Evolutionary conservation across 2,888 invertebrate genomes (phyloP), one percentile per base, ranked within the genome.

Genomic region (Calliopum simillimum): DNA sequence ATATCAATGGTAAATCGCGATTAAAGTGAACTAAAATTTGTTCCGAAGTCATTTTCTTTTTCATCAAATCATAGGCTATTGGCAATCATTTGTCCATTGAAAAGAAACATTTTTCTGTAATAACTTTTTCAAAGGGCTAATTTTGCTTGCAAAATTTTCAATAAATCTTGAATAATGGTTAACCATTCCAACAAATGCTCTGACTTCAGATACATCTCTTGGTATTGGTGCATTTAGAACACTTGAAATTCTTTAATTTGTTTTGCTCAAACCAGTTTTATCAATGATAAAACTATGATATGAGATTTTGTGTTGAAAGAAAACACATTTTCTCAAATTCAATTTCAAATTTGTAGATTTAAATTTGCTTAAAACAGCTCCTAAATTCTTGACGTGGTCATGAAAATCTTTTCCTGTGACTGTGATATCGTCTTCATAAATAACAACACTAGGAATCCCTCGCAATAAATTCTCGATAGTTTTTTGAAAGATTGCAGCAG

Each of bases 81-180:
- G 64, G 16, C 69, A 82, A 14, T 62, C 16, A 1, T 2, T 16
- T 16, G 13, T 19, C 62, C 44, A 46, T 12, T 65, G 3, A 43
- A 65, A 53, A 12, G 8, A 19, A n/a, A 16, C 41, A 19, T 53
- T 43, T 43, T 65, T 65, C 21, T 65, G 25, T 49, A 64, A 33
- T n/a, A 64, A n/a, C 1, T 14, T 11, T 80, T 68, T 69, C 80
- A 82, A 62, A 74, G 71, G 62, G 41, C n/a, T 43, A 14, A 73
- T 55, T 47, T 71, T 71, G 8, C 49, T 12, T 0, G 73, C 56
- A 19, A 73, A 61, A 63, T 74, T 64, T 21, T 62, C 62, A 3
- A 72, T 69, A 47, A 74, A 73, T 14, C 46, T 72, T 33, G 74
- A 77, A 69, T 82, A 80, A 74, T 79, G 82, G 71, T 78, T 77